Base-by-base conservation (phyloP, 2,113 vertebrate genomes). In the Pterophyllum scalare region DNA sequence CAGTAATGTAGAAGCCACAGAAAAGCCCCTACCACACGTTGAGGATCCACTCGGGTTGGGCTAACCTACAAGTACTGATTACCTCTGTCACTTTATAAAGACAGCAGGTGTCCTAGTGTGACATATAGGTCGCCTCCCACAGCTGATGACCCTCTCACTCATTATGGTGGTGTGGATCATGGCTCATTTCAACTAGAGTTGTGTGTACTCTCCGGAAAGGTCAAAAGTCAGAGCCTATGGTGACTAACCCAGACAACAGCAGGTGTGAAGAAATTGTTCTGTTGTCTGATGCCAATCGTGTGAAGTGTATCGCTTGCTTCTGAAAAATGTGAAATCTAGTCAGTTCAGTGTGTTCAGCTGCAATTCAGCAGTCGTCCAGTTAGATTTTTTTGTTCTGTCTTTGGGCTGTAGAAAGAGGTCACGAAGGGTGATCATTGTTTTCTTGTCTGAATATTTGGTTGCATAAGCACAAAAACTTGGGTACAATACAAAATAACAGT, bases 71-170 rank as follows among this genome's bases (percentile, higher is more conserved):
- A 12, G 35, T 17, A 75, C 26, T 8, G 58, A 60, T 83, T 61
- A 33, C 74, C 4, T 52, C 62, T 38, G 76, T 54, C 64, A 70
- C 76, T 84, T 89, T 82, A 83, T 88, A 81, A 72, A 84, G 91
- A 85, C 86, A 85, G 58, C 91, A 92, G 91, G 90, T 92, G 91
- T 86, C 56, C 64, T 13, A 20, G 28, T 31, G 70, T 91, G 89
- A 88, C 92, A 86, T 3, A 11, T 3, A 10, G 81, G 60, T 84
- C 79, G 85, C 35, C 67, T 81, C 61, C 75, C 49, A 43, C 89
- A 88, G 35, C 49, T 9, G n/a, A 77, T 77, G 87, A 85, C 86
- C 59, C 59, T 26, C 9, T 65, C 35, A 62, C 91, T 95, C 93
- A 93, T 94, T 93, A 94, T 6, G 6, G 64, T 58, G 49, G 80